Evolutionary conservation across 2,113 vertebrate genomes (phyloP), one percentile per base, ranked within the genome.

Genomic region (Ornithorhynchus anatinus): DNA sequence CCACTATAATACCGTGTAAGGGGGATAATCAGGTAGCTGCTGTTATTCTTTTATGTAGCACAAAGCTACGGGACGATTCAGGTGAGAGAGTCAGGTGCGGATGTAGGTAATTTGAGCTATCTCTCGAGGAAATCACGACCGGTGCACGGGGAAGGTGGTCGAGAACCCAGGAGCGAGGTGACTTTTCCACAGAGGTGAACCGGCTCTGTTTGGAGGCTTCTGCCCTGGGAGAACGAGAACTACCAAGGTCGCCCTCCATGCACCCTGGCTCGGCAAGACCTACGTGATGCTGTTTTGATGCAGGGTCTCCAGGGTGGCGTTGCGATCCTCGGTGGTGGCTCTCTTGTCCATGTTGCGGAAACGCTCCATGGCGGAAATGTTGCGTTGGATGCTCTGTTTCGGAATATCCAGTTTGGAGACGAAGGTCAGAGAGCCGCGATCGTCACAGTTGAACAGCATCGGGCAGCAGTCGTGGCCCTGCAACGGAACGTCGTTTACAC

Each of bases 281-380:
- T 94, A 99, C 97, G 97, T 99, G 92, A 99, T 99, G 89, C 97
- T 99, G 89, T 99, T 99, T 92, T 99, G 98, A 92, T 99, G 97
- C 88, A 99, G 93, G 0, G 98, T 99, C 85, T 99, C 97, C 92
- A 99, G 91, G 60, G 96, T 94, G 25, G 97, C 96, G 88, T 98
- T 98, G 80, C 97, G 97, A 81, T 99, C 97, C 72, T 99, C 98
- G 0, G 96, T 96, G 10, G 97, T 98, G 83, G 97, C 98, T 87
- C 97, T 93, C 92, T 99, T 99, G 77, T 99, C 98, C 98, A 99
- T 98, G 91, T 99, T 99, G 47, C 96, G 96, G 92, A 99, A 99
- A 84, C 97, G 97, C 38, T 99, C 97, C 98, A 99, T 99, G 69
- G 98, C 98, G 0, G 97, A 99, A 87, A 99, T 98, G 66, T 98